phyloP scores from a whole-genome alignment of 2,888 invertebrate species.

The Leucania comma region DNA sequence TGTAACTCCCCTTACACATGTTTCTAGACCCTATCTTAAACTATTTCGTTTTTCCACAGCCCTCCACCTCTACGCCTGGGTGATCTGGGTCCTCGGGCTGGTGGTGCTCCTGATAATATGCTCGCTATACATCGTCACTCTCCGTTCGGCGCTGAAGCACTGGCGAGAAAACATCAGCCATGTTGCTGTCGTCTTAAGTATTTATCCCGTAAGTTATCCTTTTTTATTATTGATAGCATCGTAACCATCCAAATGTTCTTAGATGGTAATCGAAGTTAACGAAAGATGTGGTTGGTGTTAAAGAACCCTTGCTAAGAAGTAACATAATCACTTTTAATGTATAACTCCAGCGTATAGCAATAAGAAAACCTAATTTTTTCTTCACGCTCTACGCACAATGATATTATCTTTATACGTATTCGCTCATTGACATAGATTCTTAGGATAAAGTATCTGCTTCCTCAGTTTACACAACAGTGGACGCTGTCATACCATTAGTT shows the following conservation, averaged over 20 bases:
- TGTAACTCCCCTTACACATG: background rate
- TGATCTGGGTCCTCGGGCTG: constrained; percentile 88
- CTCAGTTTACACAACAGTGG: background rate
- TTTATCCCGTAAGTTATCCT: constrained; percentile 91
- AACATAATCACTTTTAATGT: background rate
- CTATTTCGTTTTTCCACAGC: constrained; percentile 79
- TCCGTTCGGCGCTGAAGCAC: constrained; percentile 89
- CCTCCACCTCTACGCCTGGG: constrained; percentile 90
- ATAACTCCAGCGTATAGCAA: background rate
- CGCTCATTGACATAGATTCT: background rate
- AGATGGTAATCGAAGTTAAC: background rate
- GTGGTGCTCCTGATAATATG: constrained; percentile 87
- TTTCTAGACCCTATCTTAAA: background rate
- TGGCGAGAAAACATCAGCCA: constrained; percentile 88
- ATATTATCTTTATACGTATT: constrained; percentile 5
- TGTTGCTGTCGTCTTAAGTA: constrained; percentile 90
- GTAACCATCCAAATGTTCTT: background rate
- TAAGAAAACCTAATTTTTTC: background rate
- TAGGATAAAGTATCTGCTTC: background rate
- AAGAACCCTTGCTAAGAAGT: background rate
- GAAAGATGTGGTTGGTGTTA: background rate
- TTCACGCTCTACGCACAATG: background rate
- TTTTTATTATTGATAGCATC: background rate
- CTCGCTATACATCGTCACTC: constrained; percentile 88
- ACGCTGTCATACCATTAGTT: background rate